These are phyloP conservation scores for Sebastes steindachneri DNA, from an alignment of 2,797 vertebrate genomes.

Conservation along the genomic window DNA sequence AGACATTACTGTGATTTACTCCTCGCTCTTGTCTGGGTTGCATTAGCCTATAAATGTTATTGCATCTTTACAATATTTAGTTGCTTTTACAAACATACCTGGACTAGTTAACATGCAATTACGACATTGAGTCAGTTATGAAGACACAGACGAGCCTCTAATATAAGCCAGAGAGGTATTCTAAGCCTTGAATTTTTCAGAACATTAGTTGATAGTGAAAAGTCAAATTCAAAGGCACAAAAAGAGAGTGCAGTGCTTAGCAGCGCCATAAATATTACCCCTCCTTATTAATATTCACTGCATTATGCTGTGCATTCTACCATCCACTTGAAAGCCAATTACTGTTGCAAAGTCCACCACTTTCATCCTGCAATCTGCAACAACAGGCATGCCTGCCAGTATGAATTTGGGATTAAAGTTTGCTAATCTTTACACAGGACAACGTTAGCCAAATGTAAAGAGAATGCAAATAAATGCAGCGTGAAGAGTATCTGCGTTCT, in stretches of 20 bases:
- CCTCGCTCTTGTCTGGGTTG: background rate
- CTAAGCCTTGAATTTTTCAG: background rate
- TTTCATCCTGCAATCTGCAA: constrained; percentile 71
- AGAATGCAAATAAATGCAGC: constrained; percentile 33
- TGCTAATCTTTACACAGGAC: constrained; percentile 47
- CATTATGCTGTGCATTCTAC: constrained; percentile 67
- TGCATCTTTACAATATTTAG: background rate
- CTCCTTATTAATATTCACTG: constrained; percentile 74
- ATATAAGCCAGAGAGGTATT: background rate
- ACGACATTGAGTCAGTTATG: background rate
- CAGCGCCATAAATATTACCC: constrained; percentile 41
- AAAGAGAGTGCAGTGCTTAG: constrained; percentile 28
- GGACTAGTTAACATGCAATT: background rate
- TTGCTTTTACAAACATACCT: background rate
- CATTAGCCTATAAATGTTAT: background rate
- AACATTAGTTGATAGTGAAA: constrained; percentile 27
- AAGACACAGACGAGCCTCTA: background rate
- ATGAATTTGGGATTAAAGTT: constrained; percentile 54
- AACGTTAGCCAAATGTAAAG: constrained; percentile 24
- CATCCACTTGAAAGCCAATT: constrained; percentile 78
- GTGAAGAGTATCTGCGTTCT: constrained; percentile 25
- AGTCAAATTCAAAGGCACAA: constrained; percentile 39
- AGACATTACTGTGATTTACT: background rate
- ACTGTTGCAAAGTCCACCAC: constrained; percentile 68
- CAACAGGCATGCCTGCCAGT: constrained; percentile 50